Conservation (phyloP, 2,797 vertebrate genomes). For the Lagodon rhomboides region DNA sequence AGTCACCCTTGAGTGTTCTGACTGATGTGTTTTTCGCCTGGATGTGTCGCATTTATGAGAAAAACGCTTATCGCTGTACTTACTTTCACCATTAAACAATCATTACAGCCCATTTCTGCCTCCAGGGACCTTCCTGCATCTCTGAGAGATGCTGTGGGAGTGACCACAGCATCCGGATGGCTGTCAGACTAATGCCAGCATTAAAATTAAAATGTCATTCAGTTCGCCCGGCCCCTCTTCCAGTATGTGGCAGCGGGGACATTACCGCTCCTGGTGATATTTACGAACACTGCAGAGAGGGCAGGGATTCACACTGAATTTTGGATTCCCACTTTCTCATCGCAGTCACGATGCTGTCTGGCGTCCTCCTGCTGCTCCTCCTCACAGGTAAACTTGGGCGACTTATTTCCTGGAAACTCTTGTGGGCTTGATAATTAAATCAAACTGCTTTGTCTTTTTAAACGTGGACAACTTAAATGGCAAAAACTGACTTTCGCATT, state of each 20-base stretch:
- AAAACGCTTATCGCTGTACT: background rate
- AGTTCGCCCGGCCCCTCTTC: conserved; percentile 29
- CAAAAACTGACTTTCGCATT: background rate
- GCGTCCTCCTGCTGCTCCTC: conserved; percentile 52
- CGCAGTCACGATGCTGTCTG: conserved; percentile 24
- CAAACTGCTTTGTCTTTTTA: background rate
- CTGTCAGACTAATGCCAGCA: conserved; percentile 34
- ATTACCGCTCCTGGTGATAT: conserved; percentile 1
- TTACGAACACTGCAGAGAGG: conserved; percentile 8
- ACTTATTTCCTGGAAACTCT: background rate
- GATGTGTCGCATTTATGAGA: background rate
- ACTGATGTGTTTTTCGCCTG: too few relatives aligned
- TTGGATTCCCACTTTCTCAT: background rate
- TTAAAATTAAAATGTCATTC: background rate
- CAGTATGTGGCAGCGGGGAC: background rate
- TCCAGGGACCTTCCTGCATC: background rate
- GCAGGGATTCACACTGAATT: background rate
- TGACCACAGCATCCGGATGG: background rate
- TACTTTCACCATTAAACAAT: background rate
- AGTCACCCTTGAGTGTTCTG: too few relatives aligned
- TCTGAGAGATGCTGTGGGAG: conserved; percentile 28
- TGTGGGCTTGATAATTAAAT: background rate
- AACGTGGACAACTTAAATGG: background rate
- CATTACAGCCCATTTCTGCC: conserved; percentile 5
- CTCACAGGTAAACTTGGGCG: conserved; percentile 58